Percentiles rank a stretch among this genome's conserved stretches.
phyloP scores from a whole-genome alignment of 2,797 vertebrate species.

The Rhincodon typus region DNA sequence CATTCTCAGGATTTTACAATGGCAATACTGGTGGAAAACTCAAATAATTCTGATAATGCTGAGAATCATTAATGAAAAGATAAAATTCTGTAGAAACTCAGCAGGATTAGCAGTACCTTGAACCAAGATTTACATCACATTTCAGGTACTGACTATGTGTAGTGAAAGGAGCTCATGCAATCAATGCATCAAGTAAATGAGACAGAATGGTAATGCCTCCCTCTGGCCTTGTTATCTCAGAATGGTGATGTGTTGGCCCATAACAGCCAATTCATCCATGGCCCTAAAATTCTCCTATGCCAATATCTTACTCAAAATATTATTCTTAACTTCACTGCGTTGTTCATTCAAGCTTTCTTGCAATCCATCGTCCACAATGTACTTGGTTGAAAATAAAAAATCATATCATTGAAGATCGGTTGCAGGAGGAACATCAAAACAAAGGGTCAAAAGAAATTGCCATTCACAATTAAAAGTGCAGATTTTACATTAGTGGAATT shows the following conservation, averaged over 20 bases:
- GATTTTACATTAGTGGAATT: background rate
- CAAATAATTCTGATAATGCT: too few relatives aligned
- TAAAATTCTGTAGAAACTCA: too few relatives aligned
- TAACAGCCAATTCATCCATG: background rate
- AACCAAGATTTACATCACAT: background rate
- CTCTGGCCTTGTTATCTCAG: too few relatives aligned
- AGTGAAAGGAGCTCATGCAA: background rate
- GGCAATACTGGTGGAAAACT: too few relatives aligned
- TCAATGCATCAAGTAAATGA: background rate
- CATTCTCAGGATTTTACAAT: too few relatives aligned
- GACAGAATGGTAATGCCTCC: background rate
- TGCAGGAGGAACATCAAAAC: background rate
- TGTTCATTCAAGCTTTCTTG: background rate
- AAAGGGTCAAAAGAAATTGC: too few relatives aligned
- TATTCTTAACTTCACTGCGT: background rate
- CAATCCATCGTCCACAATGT: background rate
- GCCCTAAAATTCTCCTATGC: background rate
- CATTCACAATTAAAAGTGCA: background rate
- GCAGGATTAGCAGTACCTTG: background rate
- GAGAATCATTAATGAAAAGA: too few relatives aligned
- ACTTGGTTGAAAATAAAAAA: background rate
- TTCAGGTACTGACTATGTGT: background rate
- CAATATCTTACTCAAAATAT: background rate
- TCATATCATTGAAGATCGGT: background rate
- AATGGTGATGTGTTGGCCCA: background rate